Base-by-base conservation (phyloP, 1,140 invertebrate genomes). In the Ganaspis sp. region DNA sequence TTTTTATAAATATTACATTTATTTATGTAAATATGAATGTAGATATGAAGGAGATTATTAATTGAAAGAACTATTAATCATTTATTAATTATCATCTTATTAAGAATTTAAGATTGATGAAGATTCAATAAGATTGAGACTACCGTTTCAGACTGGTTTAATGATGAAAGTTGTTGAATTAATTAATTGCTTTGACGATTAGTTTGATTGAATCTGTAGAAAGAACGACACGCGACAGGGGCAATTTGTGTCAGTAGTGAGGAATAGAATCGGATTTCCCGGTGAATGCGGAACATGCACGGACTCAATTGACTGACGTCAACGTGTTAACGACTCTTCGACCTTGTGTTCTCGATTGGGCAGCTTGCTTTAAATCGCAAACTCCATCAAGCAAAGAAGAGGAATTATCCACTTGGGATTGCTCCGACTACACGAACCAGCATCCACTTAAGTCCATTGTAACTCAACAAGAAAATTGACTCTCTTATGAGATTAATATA, bases 331-430 rank as follows among this genome's bases (percentile, higher is more conserved):
- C 73, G 29, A 76, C 53, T 40, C 37, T 73, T 71, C 74, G 37
- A 75, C 42, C 71, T 69, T 45, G 29, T 64, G 58, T n/a, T 29
- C 26, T 29, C 23, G 15, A 29, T 64, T 23, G 19, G 54, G 23
- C 54, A 23, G 54, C 19, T 64, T 64, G 54, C 9, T 29, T 23
- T 23, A 29, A 64, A 64, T 64, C 58, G 58, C 15, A 29, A 26
- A 12, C 58, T n/a, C 58, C 58, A 64, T 4, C 29, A 49, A 49
- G 15, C 58, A 64, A 64, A 26, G 26, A 64, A 64, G 26, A 26
- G 26, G 23, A 81, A 89, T 90, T 90, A 90, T 89, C 82, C 87
- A 90, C 87, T 90, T 89, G 84, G 58, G 80, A 84, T 83, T 83
- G 77, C 70, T 78, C 72, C 73, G 72, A 72, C 38, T 29, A 54